These are phyloP conservation scores for Leptosomus discolor DNA, from an alignment of 2,113 vertebrate species.

Conservation along the genomic window DNA sequence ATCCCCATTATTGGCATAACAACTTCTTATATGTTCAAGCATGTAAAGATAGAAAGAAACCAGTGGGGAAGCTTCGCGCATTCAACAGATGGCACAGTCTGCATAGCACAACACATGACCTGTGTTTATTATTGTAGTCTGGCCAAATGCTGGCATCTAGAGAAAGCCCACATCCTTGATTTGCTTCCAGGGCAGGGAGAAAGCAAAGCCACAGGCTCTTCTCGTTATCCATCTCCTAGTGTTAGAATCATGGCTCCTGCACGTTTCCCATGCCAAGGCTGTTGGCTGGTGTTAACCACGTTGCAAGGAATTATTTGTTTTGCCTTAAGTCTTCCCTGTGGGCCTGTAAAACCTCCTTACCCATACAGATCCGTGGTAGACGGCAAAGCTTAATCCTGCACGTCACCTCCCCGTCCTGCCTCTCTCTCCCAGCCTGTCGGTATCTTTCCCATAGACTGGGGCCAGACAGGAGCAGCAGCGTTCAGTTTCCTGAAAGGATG, in stretches of 20 bases:
- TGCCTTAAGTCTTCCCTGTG: not conserved
- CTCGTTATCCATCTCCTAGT: not conserved
- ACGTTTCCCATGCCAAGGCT: not conserved
- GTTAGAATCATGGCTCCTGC: not conserved
- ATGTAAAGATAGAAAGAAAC: constrained; percentile 17
- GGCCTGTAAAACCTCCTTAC: constrained; percentile 4
- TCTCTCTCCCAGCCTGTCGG: not conserved
- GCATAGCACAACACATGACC: not conserved
- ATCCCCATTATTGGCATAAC: not conserved
- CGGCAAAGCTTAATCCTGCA: not conserved
- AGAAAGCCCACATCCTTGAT: constrained; percentile 31
- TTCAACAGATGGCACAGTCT: not conserved
- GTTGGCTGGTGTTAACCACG: not conserved
- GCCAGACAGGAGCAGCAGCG: not conserved
- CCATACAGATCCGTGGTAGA: not conserved
- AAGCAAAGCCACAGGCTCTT: constrained; percentile 7
- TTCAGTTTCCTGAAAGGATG: not conserved
- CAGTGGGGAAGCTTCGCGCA: not conserved
- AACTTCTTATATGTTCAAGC: not conserved
- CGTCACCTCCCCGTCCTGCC: not conserved
- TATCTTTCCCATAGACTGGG: not conserved
- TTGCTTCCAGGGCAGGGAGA: constrained; percentile 20
- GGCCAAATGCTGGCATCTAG: constrained; percentile 15
- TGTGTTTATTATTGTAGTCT: constrained; percentile 12
- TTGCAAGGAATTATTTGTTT: constrained; percentile 34